Evolutionary conservation across 2,113 vertebrate genomes (phyloP), one percentile per base, ranked within the genome.

Genomic region (Dinomys branickii): DNA sequence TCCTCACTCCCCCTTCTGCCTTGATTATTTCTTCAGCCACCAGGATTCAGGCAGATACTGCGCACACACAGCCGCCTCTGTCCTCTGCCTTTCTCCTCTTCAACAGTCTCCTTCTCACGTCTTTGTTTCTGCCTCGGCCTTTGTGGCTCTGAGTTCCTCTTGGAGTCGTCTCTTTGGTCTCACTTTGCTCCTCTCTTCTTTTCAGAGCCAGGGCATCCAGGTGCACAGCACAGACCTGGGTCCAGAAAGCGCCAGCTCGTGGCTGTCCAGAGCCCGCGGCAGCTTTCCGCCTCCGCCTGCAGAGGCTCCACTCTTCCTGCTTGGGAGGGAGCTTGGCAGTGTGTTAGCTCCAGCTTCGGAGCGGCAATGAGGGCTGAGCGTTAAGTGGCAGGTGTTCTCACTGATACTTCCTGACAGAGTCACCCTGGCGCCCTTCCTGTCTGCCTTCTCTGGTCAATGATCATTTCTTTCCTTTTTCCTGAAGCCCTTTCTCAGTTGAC

Each of bases 371-470:
- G 75, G 75, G 30, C 44, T 7, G 44, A 35, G 14, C 58, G 35
- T 1, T 5, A 33, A 44, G 82, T 1, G 5, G 94, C 97, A 94
- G 94, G 95, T 95, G 96, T 69, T 59, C 58, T 90, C 82, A 12
- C 0, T 56, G 75, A 44, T 10, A 85, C 50, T 86, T 90, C 65
- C 65, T 58, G 85, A 94, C 65, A 54, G 54, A 54, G 84, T 35
- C 19, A 6, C 35, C 35, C 91, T 44, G 78, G 58, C 77, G 10
- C 35, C 52, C 54, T 84, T 96, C 86, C 92, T 85, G 61, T 73
- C 85, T 61, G 52, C 41, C 95, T 90, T 61, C 84, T 83, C 33
- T 58, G 50, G 50, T 44, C 89, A 38, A 1, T 10, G 59, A 28
- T 85, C 44, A 11, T 22, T 81, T 86, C 85, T 92, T 54, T 22